phyloP scores from a whole-genome alignment of 2,797 vertebrate genomes.

The Vultur gryphus region DNA sequence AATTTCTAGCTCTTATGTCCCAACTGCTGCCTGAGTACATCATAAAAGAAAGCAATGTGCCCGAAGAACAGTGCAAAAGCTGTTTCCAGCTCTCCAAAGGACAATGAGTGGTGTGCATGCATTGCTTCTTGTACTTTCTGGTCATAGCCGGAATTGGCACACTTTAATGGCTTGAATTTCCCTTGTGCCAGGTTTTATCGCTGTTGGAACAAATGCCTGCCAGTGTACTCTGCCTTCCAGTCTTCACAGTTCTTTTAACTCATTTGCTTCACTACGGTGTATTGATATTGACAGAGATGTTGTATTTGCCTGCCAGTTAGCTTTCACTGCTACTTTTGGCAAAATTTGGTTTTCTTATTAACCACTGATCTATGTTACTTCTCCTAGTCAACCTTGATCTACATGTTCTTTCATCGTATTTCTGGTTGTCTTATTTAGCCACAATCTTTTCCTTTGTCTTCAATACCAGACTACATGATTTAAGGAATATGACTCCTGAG shows the following conservation, averaged over 20 bases:
- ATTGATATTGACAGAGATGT: not conserved
- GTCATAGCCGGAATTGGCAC: not conserved
- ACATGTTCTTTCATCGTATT: not conserved
- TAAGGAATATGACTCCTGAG: not conserved
- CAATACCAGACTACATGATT: not conserved
- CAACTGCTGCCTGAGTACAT: not conserved
- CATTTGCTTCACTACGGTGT: not conserved
- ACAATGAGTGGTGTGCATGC: rapidly evolving
- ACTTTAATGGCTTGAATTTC: not conserved
- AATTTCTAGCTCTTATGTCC: not conserved
- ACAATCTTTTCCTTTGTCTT: not conserved
- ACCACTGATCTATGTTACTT: not conserved
- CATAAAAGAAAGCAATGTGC: not conserved
- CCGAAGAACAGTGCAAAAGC: not conserved
- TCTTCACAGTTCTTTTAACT: not conserved
- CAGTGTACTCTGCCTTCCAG: not conserved
- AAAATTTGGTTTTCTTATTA: not conserved
- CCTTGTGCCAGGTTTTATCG: not conserved
- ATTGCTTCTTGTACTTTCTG: not conserved
- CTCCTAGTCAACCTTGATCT: not conserved
- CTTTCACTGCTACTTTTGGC: not conserved
- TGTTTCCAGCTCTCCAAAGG: not conserved
- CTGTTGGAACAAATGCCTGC: not conserved
- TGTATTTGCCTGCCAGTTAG: not conserved
- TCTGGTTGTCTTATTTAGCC: not conserved